Conservation (phyloP, 1,140 invertebrate genomes). For the Chymomyza costata region DNA sequence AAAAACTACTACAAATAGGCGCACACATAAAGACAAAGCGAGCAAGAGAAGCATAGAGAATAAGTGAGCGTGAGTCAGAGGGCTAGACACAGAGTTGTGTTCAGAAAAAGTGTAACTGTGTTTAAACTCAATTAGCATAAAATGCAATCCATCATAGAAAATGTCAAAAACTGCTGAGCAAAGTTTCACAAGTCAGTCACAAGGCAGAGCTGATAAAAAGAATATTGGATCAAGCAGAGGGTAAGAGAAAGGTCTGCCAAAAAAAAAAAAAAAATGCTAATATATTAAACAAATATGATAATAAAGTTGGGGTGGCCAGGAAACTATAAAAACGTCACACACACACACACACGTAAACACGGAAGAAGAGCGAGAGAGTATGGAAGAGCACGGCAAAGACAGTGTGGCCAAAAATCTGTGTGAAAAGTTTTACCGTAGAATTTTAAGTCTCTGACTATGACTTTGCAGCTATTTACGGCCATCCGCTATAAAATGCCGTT, state of each 20-base stretch:
- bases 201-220: slow-evolving; percentile 40
- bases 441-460: slow-evolving; percentile 27
- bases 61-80: slow-evolving; percentile 23
- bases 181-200: slow-evolving; percentile 64
- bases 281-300: slow-evolving; percentile 73
- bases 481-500: slow-evolving; percentile 46
- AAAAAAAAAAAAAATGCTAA: slow-evolving; percentile 51
- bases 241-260: slow-evolving; percentile 11
- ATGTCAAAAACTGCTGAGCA: slow-evolving; percentile 73
- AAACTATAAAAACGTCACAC: slow-evolving; percentile 21
- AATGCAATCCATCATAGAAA: slow-evolving; percentile 71
- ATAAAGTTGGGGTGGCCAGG: slow-evolving; percentile 43
- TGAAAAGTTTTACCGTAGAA: slow-evolving; percentile 40
- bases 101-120: slow-evolving; percentile 49
- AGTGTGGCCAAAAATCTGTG: slow-evolving; percentile 8
- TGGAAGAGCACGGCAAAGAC: slow-evolving; percentile 11
- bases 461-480: slow-evolving; percentile 58
- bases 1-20: too few relatives aligned
- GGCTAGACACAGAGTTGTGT: too few relatives aligned
- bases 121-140: slow-evolving; percentile 73
- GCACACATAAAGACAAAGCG: too few relatives aligned
- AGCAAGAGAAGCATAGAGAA: slow-evolving; percentile 1
- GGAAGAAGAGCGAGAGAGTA: not conserved
- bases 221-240: slow-evolving; percentile 24
- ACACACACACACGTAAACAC: not conserved